These are phyloP conservation scores for Lithobius niger DNA, from an alignment of 1,140 invertebrate species.

Conservation along the genomic window DNA sequence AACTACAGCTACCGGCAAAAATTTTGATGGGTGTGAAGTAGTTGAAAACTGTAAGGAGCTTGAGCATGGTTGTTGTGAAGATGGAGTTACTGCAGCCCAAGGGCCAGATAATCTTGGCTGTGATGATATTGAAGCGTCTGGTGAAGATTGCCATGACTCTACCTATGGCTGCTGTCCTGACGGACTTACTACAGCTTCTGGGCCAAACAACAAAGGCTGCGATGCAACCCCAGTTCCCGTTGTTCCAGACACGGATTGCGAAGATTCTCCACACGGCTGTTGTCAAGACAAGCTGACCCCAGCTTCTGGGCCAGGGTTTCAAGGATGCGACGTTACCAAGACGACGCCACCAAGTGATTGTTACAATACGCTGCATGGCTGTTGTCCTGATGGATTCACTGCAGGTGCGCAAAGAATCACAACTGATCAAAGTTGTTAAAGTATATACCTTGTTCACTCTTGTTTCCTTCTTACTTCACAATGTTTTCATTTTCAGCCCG, in stretches of 20 bases:
- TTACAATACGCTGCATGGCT: constrained; percentile 41
- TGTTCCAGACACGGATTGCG: constrained; percentile 35
- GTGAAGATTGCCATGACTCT: constrained; percentile 17
- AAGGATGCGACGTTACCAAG: constrained; percentile 32
- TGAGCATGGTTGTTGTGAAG: constrained; percentile 34
- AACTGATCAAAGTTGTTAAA: not conserved
- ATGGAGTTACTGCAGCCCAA: constrained; percentile 31
- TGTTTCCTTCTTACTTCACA: not conserved
- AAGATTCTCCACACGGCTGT: constrained; percentile 61
- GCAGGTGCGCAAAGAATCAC: constrained; percentile 5
- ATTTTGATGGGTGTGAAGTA: constrained; percentile 57
- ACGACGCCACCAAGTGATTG: constrained; percentile 34
- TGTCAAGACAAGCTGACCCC: constrained; percentile 66
- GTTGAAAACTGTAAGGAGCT: constrained; percentile 41
- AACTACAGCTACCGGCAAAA: constrained; percentile 58
- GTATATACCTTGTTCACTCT: not conserved
- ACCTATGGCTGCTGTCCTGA: constrained; percentile 63
- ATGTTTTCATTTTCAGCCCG: constrained; percentile 37
- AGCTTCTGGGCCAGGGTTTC: constrained; percentile 46
- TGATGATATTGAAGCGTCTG: constrained; percentile 46
- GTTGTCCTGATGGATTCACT: constrained; percentile 36
- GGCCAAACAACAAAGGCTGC: constrained; percentile 50
- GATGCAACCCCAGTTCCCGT: constrained; percentile 30
- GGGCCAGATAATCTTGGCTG: constrained; percentile 18
- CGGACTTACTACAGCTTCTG: constrained; percentile 38